Base-by-base conservation (phyloP, 2,113 vertebrate species). In the Tursiops truncatus region DNA sequence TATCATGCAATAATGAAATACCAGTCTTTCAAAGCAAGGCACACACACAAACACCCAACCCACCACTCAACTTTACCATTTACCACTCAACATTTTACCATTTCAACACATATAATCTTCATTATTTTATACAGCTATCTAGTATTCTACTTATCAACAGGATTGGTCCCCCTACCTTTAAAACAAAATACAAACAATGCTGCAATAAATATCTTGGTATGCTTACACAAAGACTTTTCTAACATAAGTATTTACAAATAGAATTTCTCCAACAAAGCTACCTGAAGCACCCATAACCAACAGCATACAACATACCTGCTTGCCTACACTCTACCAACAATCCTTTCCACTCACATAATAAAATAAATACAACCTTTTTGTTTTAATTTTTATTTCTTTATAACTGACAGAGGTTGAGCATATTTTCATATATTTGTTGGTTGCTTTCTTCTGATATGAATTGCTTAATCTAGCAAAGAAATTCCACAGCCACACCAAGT, bases 201-300 rank as follows among this genome's bases (percentile, higher is more conserved):
- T 71, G 23, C 13, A 96, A 53, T 62, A 47, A 89, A 76, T 44
- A 71, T 25, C 28, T 80, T 91, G 13, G 47, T n/a, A 89, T 44
- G 28, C 31, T 67, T 96, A 76, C 20, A 25, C 9, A 86, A 91
- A 91, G 41, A 50, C 60, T 70, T 74, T 47, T 86, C 25, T 50
- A 95, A 96, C 77, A 36, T 50, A 84, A 91, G 85, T 67, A 89
- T 60, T 50, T 79, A 70, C 5, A 91, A 84, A 50, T 23, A 56
- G 26, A 86, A 77, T 60, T 71, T 97, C 79, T 85, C 79, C 77
- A 96, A 65, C 28, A 92, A 96, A 96, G 68, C 6, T 74, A 88
- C 1, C 3, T 83, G 25, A 83, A 91, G 21, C 2, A 94, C 21
- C 31, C 26, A 73, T 13, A 92, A 79, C 8, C 58, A 94, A 95